Percentiles rank a stretch among this genome's conserved stretches.
These are phyloP conservation scores for Arctocebus calabarensis DNA, from an alignment of 2,797 vertebrate species.

Conservation along the genomic window DNA sequence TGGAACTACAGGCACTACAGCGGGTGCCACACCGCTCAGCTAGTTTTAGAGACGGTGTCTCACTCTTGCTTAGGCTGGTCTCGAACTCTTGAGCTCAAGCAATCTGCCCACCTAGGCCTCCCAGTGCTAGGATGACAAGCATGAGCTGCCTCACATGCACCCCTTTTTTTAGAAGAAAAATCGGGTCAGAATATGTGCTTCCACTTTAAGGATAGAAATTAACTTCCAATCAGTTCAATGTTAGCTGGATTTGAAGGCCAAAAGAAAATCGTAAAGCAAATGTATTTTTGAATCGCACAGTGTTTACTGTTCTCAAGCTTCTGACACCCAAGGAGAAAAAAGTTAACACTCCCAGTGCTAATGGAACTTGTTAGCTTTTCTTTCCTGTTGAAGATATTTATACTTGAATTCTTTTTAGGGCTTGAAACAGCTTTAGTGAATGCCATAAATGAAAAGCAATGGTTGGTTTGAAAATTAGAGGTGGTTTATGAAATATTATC, in stretches of 20 bases:
- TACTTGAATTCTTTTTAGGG: constrained; percentile 58
- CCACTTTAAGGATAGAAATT: constrained; percentile 19
- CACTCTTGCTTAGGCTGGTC: too few relatives aligned
- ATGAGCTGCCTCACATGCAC: neutral
- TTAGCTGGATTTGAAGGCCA: constrained; percentile 52
- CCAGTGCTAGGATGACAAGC: neutral
- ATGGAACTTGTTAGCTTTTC: constrained; percentile 62
- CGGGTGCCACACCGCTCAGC: too few relatives aligned
- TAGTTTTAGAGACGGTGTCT: too few relatives aligned
- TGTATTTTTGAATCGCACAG: constrained; percentile 55
- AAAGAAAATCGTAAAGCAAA: constrained; percentile 47
- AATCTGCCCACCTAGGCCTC: neutral
- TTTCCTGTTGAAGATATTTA: constrained; percentile 76
- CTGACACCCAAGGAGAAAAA: constrained; percentile 62
- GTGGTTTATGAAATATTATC: constrained; percentile 5
- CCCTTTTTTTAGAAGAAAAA: constrained; percentile 39
- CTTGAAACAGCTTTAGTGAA: constrained; percentile 41
- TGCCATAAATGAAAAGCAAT: constrained; percentile 29
- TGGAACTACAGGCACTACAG: too few relatives aligned
- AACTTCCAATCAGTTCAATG: neutral
- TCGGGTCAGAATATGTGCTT: neutral
- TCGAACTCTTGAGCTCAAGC: too few relatives aligned
- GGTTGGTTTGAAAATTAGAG: constrained; percentile 40
- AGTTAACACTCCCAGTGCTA: constrained; percentile 21
- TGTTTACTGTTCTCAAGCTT: constrained; percentile 54